Evolutionary conservation across 2,797 vertebrate species (phyloP), one percentile per base, ranked within the genome.

Genomic region (Holocentrus rufus): DNA sequence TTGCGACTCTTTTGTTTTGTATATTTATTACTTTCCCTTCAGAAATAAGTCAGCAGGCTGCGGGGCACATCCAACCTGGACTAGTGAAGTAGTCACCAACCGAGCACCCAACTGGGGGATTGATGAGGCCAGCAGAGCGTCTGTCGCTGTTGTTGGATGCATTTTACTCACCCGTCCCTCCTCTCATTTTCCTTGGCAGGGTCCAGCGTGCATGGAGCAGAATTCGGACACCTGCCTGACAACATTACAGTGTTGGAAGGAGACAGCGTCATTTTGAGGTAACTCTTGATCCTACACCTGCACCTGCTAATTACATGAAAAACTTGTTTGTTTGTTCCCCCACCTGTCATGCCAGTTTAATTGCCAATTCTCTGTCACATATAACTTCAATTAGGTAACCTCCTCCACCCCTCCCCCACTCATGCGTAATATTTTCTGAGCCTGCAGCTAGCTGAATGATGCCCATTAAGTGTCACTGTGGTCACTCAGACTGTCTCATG

Each of bases 181-280:
- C 53, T 83, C 71, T 83, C 34, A 4, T 91, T 87, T 89, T 72
- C 79, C 83, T 89, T 87, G 83, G 86, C 92, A 96, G 96, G 93
- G 39, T 91, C 94, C 85, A 89, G 93, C 20, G 93, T 92, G 61
- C 90, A 87, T 55, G 94, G 93, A 73, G 92, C 93, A 34, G 96
- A 97, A 84, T 94, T 95, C 85, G 92, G 89, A 89, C 94, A 95
- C 81, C 93, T 94, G 30, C 95, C 95, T 1, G 96, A 96, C 90
- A 97, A 97, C 92, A 96, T 97, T 87, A 97, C 96, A 0, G 96
- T 97, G 69, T 89, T 95, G 66, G 96, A 97, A 90, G 96, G 96
- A 20, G 94, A 96, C 72, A 96, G 93, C 36, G 95, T 96, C 87
- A 94, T 94, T 78, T 92, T 97, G 90, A 97, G 96, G 96, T 97